A percentile compares a stretch with the other conserved stretches of the same genome.
These are phyloP conservation scores for Lepus townsendii DNA, from an alignment of 2,797 vertebrate genomes.

Conservation along the genomic window DNA sequence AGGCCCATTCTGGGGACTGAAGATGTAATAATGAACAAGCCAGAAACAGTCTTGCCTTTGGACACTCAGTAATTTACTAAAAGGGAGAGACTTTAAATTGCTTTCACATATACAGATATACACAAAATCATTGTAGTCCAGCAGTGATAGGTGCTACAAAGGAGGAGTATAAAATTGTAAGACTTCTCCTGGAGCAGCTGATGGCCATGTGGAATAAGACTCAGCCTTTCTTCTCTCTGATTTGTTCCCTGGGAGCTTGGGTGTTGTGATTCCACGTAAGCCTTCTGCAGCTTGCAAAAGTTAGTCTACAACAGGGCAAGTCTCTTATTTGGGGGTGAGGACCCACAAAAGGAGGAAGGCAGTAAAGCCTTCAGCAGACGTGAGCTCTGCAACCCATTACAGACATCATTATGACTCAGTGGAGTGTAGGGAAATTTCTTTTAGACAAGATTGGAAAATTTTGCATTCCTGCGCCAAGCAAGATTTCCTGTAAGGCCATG, in stretches of 20 bases:
- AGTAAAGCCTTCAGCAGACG: not conserved
- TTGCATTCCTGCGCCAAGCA: conserved; percentile 69
- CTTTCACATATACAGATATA: not conserved
- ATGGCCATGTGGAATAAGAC: not conserved
- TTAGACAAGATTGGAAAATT: conserved; percentile 72
- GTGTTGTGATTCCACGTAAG: not conserved
- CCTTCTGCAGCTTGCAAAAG: not conserved
- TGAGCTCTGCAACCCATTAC: conserved; percentile 54
- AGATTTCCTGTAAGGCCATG: conserved; percentile 73
- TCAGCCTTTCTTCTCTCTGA: not conserved
- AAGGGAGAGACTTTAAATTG: not conserved
- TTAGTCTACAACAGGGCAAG: not conserved
- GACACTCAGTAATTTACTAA: not conserved
- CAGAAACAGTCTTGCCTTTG: not conserved
- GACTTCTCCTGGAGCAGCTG: not conserved
- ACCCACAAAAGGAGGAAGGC: not conserved
- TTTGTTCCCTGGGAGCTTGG: not conserved
- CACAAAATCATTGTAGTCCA: not conserved
- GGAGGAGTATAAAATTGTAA: not conserved
- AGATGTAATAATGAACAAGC: not conserved
- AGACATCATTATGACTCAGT: conserved; percentile 33
- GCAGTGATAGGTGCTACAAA: not conserved
- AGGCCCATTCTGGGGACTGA: not conserved
- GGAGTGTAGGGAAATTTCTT: conserved; percentile 59
- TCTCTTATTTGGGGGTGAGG: not conserved